A percentile compares a stretch with the other conserved stretches of the same genome.
Conservation (phyloP, 2,888 invertebrate genomes). For the Mayetiola destructor region DNA sequence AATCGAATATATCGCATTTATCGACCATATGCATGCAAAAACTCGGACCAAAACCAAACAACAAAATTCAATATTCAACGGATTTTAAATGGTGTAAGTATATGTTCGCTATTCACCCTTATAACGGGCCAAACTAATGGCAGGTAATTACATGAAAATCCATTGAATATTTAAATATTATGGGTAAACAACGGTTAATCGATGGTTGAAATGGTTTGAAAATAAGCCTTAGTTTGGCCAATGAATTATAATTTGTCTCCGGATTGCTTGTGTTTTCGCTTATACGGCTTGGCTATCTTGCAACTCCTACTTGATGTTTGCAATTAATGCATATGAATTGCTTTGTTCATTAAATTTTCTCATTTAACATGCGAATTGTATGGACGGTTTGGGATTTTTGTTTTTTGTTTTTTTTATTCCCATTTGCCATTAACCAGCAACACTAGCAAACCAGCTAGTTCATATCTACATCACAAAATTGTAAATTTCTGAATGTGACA, state of each 20-base stretch:
- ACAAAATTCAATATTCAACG: too few species aligned
- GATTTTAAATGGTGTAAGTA: too few species aligned
- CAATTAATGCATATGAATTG: slow-evolving; percentile 6
- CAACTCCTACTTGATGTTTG: slow-evolving; percentile 2
- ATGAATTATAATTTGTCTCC: slow-evolving; percentile 1
- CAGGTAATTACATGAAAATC: slow-evolving; percentile 1
- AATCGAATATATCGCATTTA: too few species aligned
- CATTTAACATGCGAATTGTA: too few species aligned
- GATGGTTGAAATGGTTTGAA: background rate
- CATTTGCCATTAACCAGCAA: too few species aligned
- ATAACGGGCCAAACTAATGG: background rate
- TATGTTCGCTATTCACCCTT: too few species aligned
- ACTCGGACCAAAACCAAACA: too few species aligned
- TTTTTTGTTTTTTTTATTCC: too few species aligned
- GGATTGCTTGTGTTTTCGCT: too few species aligned
- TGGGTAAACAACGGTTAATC: background rate
- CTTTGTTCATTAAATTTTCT: background rate
- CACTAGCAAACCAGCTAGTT: background rate
- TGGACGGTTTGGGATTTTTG: too few species aligned
- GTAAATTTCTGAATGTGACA: background rate
- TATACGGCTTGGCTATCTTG: too few species aligned
- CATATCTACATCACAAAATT: background rate
- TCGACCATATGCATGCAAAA: too few species aligned
- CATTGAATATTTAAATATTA: background rate
- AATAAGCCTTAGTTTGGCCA: background rate